Base-by-base conservation (phyloP, 2,797 vertebrate species). In the Typhlichthys eigenmanni region DNA sequence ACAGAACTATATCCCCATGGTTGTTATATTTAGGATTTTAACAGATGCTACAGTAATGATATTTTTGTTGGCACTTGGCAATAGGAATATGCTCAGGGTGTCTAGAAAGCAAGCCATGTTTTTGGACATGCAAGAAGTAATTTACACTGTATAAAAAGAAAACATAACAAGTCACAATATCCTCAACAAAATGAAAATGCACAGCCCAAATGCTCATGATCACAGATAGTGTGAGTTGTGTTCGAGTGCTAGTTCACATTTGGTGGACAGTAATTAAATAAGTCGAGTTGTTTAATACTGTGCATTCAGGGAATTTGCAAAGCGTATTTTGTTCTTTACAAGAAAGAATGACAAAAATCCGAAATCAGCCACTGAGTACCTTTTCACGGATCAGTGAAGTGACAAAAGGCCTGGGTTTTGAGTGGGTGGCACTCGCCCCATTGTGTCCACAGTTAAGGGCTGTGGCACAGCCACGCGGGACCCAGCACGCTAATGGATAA, bases 381-480 rank as follows among this genome's bases (percentile, higher is more conserved):
- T 50, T 50, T 9, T 16, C n/a, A 50, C n/a, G 5, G 46, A 29
- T 10, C 24, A 47, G 61, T 55, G 61, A 19, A 68, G 46, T 32
- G 6, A 19, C 12, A 38, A 29, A 32, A 19, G 19, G 19, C 19
- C 19, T 19, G 2, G 19, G 19, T 19, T 19, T 19, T 19, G 54
- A 77, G 57, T 66, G 78, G 73, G 62, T 72, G 72, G 52, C 66
- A 80, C 83, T 78, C 29, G 56, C 85, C 82, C 52, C 11, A 57
- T 81, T 66, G 81, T 82, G 12, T 76, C 68, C 58, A 69, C 71
- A 79, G 80, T 88, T 74, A 85, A 80, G 66, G 2, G 49, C 68
- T 59, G 47, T 58, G 66, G 68, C 60, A 68, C 51, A 68, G 74
- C 71, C 81, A 72, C 78, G 71, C 1, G 68, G 72, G 84, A 85